Conservation (phyloP, 2,113 vertebrate species). For the Cavia aperea region DNA sequence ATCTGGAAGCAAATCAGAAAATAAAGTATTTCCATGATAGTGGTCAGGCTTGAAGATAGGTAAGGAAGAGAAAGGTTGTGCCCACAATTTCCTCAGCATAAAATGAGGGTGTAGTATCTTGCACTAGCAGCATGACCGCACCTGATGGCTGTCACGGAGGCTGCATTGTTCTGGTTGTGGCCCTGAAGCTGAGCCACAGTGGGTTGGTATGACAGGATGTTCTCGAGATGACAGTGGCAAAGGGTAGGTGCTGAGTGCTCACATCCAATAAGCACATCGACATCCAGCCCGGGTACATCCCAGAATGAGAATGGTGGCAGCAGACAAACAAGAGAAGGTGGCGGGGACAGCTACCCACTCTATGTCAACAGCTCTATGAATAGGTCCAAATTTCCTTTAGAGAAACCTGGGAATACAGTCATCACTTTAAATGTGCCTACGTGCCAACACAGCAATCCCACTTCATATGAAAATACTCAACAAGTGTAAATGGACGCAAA, state of each 20-base stretch:
- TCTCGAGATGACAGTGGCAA: background rate
- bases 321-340: background rate
- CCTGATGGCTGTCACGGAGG: background rate
- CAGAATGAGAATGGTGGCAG: background rate
- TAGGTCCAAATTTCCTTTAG: background rate
- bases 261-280: background rate
- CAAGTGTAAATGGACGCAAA: background rate
- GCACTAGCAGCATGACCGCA: background rate
- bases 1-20: conserved; percentile 24
- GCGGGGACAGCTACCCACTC: background rate
- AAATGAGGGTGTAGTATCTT: background rate
- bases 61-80: conserved; percentile 24
- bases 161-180: conserved; percentile 1
- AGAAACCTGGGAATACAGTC: background rate
- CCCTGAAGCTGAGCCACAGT: background rate
- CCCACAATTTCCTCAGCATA: conserved; percentile 27
- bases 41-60: conserved; percentile 22
- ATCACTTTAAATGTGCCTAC: background rate
- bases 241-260: background rate
- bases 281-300: background rate
- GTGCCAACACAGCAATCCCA: background rate
- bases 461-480: background rate
- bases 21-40: background rate
- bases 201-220: background rate
- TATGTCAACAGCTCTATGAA: background rate